These are phyloP conservation scores for Helobdella robusta DNA, from an alignment of 2,888 invertebrate species.

Conservation along the genomic window DNA sequence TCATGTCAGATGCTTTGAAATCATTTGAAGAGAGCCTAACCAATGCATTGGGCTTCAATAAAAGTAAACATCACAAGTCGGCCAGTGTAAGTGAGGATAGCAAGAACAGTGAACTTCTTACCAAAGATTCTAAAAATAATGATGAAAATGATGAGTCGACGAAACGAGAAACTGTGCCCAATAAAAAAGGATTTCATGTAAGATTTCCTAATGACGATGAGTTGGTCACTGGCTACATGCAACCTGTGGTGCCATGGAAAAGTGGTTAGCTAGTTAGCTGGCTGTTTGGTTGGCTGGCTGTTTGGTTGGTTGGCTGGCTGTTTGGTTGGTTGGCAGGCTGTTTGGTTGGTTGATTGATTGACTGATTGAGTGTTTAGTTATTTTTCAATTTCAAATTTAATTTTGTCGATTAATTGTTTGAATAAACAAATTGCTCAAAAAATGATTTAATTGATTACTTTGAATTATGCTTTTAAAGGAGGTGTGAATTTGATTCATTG, in stretches of 20 bases:
- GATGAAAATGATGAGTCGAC: neutral
- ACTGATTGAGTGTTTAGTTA: neutral
- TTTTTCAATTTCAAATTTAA: neutral
- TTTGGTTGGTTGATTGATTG: neutral
- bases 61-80: too few species aligned
- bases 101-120: too few species aligned
- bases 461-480: too few species aligned
- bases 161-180: neutral
- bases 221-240: slow-evolving; percentile 14
- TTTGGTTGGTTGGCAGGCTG: neutral
- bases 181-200: slow-evolving; percentile 16
- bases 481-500: too few species aligned
- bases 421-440: too few species aligned
- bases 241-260: slow-evolving; percentile 10
- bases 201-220: slow-evolving; percentile 11
- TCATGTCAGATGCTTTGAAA: too few species aligned
- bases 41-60: too few species aligned
- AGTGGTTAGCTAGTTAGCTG: slow-evolving; percentile 6
- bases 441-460: neutral
- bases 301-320: neutral
- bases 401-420: neutral
- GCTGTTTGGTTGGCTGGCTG: neutral
- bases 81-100: too few species aligned
- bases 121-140: too few species aligned
- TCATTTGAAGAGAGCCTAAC: neutral